Evolutionary conservation across 2,888 invertebrate species (phyloP).

Genomic region (Serripes groenlandicus): DNA sequence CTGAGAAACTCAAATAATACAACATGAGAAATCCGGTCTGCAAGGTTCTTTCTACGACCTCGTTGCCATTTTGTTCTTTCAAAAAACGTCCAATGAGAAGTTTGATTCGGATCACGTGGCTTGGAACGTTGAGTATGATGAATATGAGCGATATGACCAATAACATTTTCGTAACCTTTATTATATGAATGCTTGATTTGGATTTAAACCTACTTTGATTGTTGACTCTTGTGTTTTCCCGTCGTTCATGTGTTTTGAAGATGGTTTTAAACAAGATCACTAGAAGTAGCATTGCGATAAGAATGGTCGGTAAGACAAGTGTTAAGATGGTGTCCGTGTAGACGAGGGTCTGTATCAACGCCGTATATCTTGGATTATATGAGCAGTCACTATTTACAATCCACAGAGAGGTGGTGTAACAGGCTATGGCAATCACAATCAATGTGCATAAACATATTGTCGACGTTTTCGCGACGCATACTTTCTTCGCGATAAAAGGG

Average conservation of each 20-base stretch:
- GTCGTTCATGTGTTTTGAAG: conserved; percentile 4
- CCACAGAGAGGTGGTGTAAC: conserved; percentile 71
- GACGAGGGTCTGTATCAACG: conserved; percentile 51
- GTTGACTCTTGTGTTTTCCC: neutral
- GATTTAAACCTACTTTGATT: neutral
- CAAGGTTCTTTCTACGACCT: conserved; percentile 46
- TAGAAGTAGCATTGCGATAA: conserved; percentile 51
- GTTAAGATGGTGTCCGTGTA: conserved; percentile 68
- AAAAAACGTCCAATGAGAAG: conserved; percentile 56
- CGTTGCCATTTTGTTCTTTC: conserved; percentile 30
- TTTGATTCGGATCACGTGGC: conserved; percentile 72
- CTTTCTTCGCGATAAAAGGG: conserved; percentile 59
- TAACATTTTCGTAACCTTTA: conserved; percentile 76
- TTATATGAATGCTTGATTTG: conserved; percentile 19
- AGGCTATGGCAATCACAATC: conserved; percentile 37
- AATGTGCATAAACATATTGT: conserved; percentile 42
- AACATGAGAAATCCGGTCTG: conserved; percentile 69
- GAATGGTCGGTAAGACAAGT: conserved; percentile 67
- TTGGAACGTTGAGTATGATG: conserved; percentile 75
- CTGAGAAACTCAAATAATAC: conserved; percentile 76
- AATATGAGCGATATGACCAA: conserved; percentile 76
- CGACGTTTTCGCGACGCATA: conserved; percentile 55
- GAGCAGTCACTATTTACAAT: conserved; percentile 54
- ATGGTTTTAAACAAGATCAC: conserved; percentile 39
- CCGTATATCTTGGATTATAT: conserved; percentile 26